Evolutionary conservation across 2,888 invertebrate genomes (phyloP), one percentile per base, ranked within the genome.

Genomic region (Coecobrya sp.): DNA sequence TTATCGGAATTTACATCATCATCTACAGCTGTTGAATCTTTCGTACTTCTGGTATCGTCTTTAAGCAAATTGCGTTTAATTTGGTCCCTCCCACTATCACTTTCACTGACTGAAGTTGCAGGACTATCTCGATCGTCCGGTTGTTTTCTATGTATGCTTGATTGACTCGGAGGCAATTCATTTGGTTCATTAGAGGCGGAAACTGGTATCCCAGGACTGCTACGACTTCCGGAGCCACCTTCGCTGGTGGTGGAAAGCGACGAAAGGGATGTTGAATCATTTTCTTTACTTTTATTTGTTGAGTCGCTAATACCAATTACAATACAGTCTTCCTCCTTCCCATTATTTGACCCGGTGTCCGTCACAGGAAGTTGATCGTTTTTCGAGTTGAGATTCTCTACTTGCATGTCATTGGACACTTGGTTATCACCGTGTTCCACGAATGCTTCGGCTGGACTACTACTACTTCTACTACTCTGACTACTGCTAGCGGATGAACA

Each of bases 401-500:
- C 90, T 85, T 90, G 90, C 81, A 91, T 86, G 22, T 91, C 91
- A 11, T 70, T 79, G 49, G 91, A 62, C n/a, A 76, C 59, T 45
- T 86, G 86, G 22, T 27, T 85, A 84, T 92, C 86, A 30, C 49
- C 4, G 13, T 86, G 81, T 16, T 92, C 91, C 19, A 86, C 88
- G 73, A 91, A 92, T 36, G 88, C 90, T 68, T 92, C 92, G 5
- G 91, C 92, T 16, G 93, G 92, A 42, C 93, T 93, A 86, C 90
- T 92, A 82, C 93, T 93, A 86, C 93, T 93, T 84, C 93, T 76
- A 62, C 93, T 93, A 59, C 93, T 93, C 45, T 93, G 90, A 73
- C 91, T 92, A 87, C 93, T 93, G 73, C 93, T 93, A 45, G 91
- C 91, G n/a, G 93, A 91, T 10, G 93, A 93, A 88, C 93, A 87